These are phyloP conservation scores for Herpailurus yagouaroundi DNA, from an alignment of 2,113 vertebrate genomes.

Conservation along the genomic window DNA sequence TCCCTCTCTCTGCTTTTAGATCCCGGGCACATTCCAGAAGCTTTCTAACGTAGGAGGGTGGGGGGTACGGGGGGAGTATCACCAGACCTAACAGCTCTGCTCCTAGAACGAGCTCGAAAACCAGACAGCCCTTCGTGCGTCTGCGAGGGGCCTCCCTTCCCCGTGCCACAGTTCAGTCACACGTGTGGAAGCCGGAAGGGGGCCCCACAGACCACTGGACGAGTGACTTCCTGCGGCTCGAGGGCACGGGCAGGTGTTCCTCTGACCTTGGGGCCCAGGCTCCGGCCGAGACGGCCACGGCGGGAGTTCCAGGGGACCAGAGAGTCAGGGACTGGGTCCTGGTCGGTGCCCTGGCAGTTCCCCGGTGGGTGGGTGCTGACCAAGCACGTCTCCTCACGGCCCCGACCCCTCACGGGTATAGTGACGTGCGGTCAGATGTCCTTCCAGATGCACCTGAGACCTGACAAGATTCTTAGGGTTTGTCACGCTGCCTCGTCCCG, in stretches of 20 bases:
- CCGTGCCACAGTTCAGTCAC: neutral
- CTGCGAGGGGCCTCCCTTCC: neutral
- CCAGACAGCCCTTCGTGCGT: neutral
- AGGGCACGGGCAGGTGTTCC: neutral
- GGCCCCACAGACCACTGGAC: neutral
- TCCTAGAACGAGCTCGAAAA: too few species aligned
- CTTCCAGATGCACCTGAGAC: accelerated
- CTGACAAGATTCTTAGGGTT: accelerated
- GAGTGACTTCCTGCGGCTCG: neutral
- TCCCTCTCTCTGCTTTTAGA: neutral
- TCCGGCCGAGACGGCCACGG: neutral
- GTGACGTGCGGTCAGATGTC: neutral
- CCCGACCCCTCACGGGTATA: neutral
- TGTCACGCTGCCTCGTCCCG: neutral
- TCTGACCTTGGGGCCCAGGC: neutral
- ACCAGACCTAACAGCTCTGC: neutral
- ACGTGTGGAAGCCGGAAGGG: neutral
- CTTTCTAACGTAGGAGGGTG: neutral
- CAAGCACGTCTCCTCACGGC: neutral
- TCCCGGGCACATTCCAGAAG: too few species aligned
- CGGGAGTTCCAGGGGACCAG: neutral
- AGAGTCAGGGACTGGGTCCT: neutral
- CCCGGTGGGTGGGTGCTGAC: neutral
- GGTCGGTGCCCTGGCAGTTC: neutral
- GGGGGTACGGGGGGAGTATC: neutral